Evolutionary conservation across 2,113 vertebrate genomes (phyloP).

Genomic region (Murina feae): DNA sequence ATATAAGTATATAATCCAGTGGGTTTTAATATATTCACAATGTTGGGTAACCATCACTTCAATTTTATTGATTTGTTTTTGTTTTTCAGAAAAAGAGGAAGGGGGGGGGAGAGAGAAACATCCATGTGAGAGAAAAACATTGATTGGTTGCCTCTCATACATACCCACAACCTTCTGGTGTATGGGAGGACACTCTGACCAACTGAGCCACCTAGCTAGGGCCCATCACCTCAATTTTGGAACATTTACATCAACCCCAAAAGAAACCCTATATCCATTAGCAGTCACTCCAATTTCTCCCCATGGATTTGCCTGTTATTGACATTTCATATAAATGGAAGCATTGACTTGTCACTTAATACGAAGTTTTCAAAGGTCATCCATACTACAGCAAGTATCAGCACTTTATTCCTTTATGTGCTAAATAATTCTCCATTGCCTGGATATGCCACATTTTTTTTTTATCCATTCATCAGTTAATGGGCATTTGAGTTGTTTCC

Average conservation of each 20-base stretch:
- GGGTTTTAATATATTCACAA: background rate
- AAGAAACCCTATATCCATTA: background rate
- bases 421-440: background rate
- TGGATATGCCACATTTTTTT: background rate
- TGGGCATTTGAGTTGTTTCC: slow-evolving; percentile 3
- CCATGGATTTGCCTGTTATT: background rate
- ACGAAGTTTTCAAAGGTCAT: background rate
- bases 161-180: background rate
- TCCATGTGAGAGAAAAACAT: background rate
- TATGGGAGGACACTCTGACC: background rate
- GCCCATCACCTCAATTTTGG: background rate
- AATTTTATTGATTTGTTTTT: background rate
- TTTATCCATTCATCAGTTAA: background rate
- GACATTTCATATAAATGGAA: background rate
- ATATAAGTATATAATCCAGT: background rate
- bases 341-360: background rate
- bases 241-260: background rate
- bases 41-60: background rate
- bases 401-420: background rate
- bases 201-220: background rate
- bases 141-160: background rate
- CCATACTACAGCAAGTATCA: background rate
- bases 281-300: background rate
- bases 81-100: background rate
- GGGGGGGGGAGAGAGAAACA: too few relatives aligned